Evolutionary conservation across 2,888 invertebrate genomes (phyloP), one percentile per base, ranked within the genome.

Genomic region (Amiota minor): DNA sequence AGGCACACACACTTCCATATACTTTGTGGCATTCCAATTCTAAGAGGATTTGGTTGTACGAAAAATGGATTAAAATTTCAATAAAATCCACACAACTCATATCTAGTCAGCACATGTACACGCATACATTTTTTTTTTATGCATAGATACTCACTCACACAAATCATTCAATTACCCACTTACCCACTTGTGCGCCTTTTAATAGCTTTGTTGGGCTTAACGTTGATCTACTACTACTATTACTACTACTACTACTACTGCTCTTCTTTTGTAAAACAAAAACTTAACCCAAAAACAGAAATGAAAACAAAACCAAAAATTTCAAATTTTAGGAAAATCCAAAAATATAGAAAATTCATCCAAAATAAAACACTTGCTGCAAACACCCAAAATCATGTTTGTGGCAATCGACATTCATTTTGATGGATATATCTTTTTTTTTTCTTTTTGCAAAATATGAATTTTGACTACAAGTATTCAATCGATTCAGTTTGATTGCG

Each of bases 31-130:
- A 16, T 20, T 10, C 6, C 18, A 23, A 35, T 35, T 35, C 35
- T 35, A 35, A 35, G 35, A 35, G 18, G 65, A 47, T 65, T 71
- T 76, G 76, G 71, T 61, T 76, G 81, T 78, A 84, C 6, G 35
- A 6, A 81, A 77, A 74, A 70, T 50, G 78, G 73, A 77, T 78
- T 78, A 72, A 84, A 84, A 82, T 84, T 84, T 82, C 81, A 84
- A 82, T 84, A 84, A 83, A 84, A 83, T 76, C 81, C 79, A 78
- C 84, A 84, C 84, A 83, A 84, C 80, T 86, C 79, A 84, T 81
- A 79, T 81, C 81, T 77, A 77, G 77, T 76, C 73, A 45, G 75
- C 77, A 77, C 67, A 70, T 70, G 35, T 46, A 74, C 53, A 72
- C 56, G 3, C 4, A 50, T 1, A 50, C 6, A n/a, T 4, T 2